Percentiles rank a stretch among this genome's conserved stretches.
phyloP scores from a whole-genome alignment of 2,797 vertebrate genomes.

The Lacerta agilis region DNA sequence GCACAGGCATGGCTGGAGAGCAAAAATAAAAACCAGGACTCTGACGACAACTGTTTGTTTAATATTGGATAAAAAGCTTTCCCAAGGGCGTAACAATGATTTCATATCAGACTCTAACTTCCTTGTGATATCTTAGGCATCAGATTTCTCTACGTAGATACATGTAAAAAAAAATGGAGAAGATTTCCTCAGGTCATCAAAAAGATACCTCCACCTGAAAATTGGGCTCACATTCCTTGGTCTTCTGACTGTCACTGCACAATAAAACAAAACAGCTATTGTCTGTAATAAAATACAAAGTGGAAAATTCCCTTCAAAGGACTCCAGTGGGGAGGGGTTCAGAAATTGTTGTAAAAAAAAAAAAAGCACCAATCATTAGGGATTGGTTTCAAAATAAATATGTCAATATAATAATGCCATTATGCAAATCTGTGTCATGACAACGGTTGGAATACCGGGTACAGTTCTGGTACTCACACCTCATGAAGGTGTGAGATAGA shows the following conservation, averaged over 20 bases:
- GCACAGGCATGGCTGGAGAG: background rate
- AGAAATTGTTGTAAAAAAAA: too few relatives aligned
- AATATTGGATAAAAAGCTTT: fast-evolving
- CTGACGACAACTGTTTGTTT: background rate
- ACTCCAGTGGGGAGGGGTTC: too few relatives aligned
- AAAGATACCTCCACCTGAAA: background rate
- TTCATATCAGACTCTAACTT: fast-evolving
- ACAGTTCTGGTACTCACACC: too few relatives aligned
- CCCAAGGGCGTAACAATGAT: background rate
- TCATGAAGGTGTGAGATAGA: too few relatives aligned
- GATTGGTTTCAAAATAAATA: too few relatives aligned
- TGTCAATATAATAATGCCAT: too few relatives aligned
- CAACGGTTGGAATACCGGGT: too few relatives aligned
- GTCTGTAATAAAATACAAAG: too few relatives aligned
- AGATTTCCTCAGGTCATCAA: fast-evolving
- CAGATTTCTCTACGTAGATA: background rate
- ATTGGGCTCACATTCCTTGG: background rate
- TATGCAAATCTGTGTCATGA: too few relatives aligned
- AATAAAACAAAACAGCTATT: too few relatives aligned
- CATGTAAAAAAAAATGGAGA: background rate
- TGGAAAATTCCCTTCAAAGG: too few relatives aligned
- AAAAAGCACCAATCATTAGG: too few relatives aligned
- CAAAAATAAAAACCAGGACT: background rate
- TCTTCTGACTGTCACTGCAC: background rate
- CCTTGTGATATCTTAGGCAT: background rate